Conservation (phyloP, 2,113 vertebrate species). For the Pedetes capensis region DNA sequence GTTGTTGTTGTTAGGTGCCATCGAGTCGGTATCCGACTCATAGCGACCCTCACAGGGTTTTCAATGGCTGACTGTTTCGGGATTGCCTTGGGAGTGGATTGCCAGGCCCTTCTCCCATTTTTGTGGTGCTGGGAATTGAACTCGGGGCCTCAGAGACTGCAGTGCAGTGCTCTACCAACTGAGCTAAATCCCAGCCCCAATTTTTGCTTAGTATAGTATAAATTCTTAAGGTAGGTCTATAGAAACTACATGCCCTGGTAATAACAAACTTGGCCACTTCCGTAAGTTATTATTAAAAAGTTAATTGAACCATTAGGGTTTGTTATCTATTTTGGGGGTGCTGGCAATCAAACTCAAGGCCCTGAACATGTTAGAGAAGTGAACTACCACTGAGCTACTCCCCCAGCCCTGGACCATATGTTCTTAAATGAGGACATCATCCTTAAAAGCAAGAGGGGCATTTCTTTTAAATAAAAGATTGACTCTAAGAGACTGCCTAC, state of each 20-base stretch:
- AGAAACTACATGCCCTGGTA: neutral
- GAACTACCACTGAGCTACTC: neutral
- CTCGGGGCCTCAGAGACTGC: no score
- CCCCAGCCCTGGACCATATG: neutral
- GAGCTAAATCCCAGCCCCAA: no score
- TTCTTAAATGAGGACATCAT: neutral
- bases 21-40: no score
- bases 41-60: no score
- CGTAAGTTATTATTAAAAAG: slow-evolving; percentile 2
- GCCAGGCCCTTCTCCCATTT: no score
- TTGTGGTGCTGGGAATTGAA: no score
- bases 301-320: neutral
- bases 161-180: no score
- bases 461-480: neutral
- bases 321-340: neutral
- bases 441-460: neutral
- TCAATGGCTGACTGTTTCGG: no score
- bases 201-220: neutral
- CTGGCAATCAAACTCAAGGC: neutral
- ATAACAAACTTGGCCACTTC: neutral
- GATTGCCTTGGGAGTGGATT: no score
- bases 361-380: neutral
- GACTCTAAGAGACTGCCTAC: neutral
- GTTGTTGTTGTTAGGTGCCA: no score
- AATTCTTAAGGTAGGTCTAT: neutral